Conservation (phyloP, 1,140 invertebrate genomes). For the Drosophila albomicans region DNA sequence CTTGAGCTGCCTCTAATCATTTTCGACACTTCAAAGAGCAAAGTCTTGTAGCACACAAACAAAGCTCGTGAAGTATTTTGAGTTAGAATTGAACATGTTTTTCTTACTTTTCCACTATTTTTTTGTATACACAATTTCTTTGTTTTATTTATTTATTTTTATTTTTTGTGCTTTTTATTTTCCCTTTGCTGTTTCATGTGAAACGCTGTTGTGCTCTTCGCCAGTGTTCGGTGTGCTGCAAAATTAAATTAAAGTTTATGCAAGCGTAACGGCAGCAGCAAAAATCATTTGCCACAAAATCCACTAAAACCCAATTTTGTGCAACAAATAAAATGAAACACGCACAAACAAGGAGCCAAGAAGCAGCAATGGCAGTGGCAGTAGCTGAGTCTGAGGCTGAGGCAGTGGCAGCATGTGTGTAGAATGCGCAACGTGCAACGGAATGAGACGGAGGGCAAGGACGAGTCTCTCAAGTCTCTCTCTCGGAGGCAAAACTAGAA, state of each 20-base stretch:
- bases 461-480: slow-evolving; percentile 19
- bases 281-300: slow-evolving; percentile 82
- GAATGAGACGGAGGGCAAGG: slow-evolving; percentile 42
- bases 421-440: slow-evolving; percentile 38
- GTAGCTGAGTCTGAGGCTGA: slow-evolving; percentile 9
- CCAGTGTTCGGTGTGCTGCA: slow-evolving; percentile 40
- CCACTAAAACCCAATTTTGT: slow-evolving; percentile 80
- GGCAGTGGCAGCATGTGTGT: slow-evolving; percentile 11
- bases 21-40: slow-evolving; percentile 18
- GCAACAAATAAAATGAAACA: slow-evolving; percentile 77
- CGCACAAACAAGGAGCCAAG: slow-evolving; percentile 38
- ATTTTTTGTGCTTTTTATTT: not conserved
- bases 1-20: slow-evolving; percentile 3
- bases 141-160: slow-evolving; percentile 9
- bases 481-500: slow-evolving; percentile 23
- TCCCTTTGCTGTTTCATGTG: slow-evolving; percentile 11
- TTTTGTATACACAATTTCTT: too few relatives aligned
- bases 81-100: slow-evolving; percentile 9
- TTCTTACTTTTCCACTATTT: slow-evolving; percentile 7
- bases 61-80: slow-evolving; percentile 4
- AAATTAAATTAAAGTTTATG: slow-evolving; percentile 82
- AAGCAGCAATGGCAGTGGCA: not conserved
- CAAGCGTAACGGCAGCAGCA: slow-evolving; percentile 79
- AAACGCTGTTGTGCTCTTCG: slow-evolving; percentile 13
- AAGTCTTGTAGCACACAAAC: slow-evolving; percentile 3